phyloP scores from a whole-genome alignment of 2,113 vertebrate genomes.

The Poeciliopsis turrubarensis region DNA sequence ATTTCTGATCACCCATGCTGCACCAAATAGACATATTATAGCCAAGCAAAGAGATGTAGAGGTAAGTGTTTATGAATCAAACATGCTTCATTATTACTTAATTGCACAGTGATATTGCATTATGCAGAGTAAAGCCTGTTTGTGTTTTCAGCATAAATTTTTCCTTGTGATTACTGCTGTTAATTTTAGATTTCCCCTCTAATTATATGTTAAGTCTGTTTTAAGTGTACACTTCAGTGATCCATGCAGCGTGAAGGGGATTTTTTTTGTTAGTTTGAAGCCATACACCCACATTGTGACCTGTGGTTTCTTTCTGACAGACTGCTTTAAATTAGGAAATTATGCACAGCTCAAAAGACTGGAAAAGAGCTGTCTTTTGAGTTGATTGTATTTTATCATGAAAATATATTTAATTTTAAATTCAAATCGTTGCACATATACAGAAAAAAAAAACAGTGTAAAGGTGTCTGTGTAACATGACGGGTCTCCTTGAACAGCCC shows the following conservation, averaged over 20 bases:
- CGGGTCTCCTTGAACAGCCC: constrained; percentile 34
- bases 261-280: neutral
- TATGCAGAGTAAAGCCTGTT: neutral
- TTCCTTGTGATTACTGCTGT: neutral
- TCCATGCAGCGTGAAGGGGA: neutral
- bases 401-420: constrained; percentile 9
- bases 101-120: neutral
- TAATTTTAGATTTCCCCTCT: neutral
- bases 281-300: constrained; percentile 1
- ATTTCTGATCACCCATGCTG: constrained; percentile 40
- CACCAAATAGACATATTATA: constrained; percentile 16
- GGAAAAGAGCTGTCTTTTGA: constrained; percentile 14
- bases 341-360: constrained; percentile 1
- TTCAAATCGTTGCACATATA: constrained; percentile 7
- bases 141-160: constrained; percentile 13
- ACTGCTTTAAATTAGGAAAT: constrained; percentile 23
- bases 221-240: constrained; percentile 6
- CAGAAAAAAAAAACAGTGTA: neutral
- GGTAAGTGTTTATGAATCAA: constrained; percentile 17
- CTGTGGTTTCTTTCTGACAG: constrained; percentile 19
- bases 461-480: constrained; percentile 50
- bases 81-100: constrained; percentile 20
- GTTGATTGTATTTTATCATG: neutral
- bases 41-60: neutral
- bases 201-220: constrained; percentile 4